Conservation (phyloP, 2,113 vertebrate genomes). For the Formicarius rufipectus region DNA sequence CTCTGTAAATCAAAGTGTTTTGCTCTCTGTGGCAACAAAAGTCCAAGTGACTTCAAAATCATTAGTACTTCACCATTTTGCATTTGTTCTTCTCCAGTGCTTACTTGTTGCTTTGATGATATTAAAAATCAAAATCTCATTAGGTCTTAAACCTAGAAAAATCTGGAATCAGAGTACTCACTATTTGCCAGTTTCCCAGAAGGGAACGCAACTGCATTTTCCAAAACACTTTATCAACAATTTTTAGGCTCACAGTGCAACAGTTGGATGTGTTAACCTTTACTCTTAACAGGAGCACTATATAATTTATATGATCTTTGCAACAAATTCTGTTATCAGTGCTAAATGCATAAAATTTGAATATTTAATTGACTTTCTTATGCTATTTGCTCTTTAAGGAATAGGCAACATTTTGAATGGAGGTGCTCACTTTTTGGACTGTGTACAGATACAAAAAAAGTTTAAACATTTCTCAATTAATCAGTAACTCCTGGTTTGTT, state of each 20-base stretch:
- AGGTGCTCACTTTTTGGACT: not conserved
- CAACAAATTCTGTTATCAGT: not conserved
- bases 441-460: not conserved
- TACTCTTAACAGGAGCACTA: not conserved
- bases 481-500: not conserved
- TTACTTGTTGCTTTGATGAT: not conserved
- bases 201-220: not conserved
- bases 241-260: not conserved
- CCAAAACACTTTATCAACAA: not conserved
- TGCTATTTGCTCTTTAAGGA: not conserved
- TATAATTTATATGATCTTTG: not conserved
- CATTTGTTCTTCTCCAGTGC: fast-evolving
- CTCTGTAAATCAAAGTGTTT: not conserved
- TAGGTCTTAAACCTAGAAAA: not conserved
- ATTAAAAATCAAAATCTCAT: not conserved
- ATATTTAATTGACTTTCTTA: not conserved
- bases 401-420: not conserved
- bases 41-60: not conserved
- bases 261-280: not conserved
- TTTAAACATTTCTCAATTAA: not conserved
- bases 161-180: not conserved
- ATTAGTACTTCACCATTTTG: not conserved
- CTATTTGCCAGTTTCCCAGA: not conserved
- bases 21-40: not conserved
- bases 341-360: not conserved